Evolutionary conservation across 2,888 invertebrate genomes (phyloP).

Genomic region (Cerceris ruficornis): DNA sequence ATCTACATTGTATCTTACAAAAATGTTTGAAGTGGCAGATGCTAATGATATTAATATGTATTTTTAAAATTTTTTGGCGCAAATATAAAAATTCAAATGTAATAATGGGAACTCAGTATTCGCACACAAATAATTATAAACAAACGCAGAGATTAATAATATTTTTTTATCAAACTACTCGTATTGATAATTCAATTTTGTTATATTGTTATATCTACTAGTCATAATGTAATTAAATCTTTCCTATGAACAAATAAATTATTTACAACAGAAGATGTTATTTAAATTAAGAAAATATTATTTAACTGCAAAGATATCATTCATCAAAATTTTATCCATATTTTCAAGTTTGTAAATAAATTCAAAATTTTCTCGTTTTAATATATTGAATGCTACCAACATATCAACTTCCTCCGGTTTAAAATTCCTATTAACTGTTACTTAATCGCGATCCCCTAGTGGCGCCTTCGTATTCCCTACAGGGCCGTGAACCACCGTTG

Average conservation of each 20-base stretch:
- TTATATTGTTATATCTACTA: constrained; percentile 29
- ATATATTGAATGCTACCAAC: no score
- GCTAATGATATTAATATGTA: background rate
- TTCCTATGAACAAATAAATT: constrained; percentile 8
- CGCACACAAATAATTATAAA: background rate
- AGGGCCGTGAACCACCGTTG: no score
- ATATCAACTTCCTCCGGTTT: no score
- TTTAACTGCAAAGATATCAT: no score
- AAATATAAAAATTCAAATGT: constrained; percentile 34
- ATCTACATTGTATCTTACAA: background rate
- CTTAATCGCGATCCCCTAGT: no score
- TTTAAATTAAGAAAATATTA: no score
- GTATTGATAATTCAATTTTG: constrained; percentile 24
- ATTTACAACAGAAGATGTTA: constrained; percentile 3
- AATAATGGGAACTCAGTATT: constrained; percentile 18
- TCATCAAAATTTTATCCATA: no score
- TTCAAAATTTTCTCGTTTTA: no score
- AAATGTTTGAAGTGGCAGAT: constrained; percentile 24
- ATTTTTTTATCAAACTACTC: constrained; percentile 13
- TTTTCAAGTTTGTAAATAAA: no score
- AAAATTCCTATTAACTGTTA: no score
- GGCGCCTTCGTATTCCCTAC: no score
- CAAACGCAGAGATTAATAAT: constrained; percentile 9
- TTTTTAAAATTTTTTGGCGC: constrained; percentile 16
- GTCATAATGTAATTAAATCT: constrained; percentile 31